A percentile compares a stretch with the other conserved stretches of the same genome.
phyloP scores from a whole-genome alignment of 2,113 vertebrate genomes.

The Orycteropus afer region DNA sequence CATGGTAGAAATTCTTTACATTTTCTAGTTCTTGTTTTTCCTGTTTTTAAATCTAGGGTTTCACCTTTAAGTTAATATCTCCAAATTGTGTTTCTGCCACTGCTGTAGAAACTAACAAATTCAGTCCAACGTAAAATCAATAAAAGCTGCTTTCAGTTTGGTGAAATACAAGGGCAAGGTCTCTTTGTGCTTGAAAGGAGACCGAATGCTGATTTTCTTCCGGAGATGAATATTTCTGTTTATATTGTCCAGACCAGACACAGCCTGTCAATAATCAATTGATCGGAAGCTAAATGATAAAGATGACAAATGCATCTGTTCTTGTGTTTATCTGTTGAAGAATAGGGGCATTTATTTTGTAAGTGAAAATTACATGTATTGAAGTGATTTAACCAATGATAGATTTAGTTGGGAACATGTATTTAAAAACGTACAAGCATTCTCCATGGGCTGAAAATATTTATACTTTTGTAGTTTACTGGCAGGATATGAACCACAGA shows the following conservation, averaged over 20 bases:
- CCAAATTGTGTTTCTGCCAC: constrained; percentile 60
- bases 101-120: constrained; percentile 56
- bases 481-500: background rate
- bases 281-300: constrained; percentile 48
- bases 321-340: background rate
- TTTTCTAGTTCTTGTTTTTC: background rate
- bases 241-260: constrained; percentile 51
- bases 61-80: background rate
- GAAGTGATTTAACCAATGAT: constrained; percentile 51
- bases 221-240: constrained; percentile 65
- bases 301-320: background rate
- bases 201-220: constrained; percentile 44
- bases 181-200: constrained; percentile 56
- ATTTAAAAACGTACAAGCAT: constrained; percentile 44
- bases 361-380: constrained; percentile 48
- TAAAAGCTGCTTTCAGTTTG: constrained; percentile 53
- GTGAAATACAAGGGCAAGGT: constrained; percentile 62
- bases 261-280: constrained; percentile 56
- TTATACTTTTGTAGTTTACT: constrained; percentile 28
- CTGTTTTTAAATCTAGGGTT: constrained; percentile 53
- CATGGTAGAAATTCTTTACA: background rate
- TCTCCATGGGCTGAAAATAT: constrained; percentile 54
- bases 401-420: constrained; percentile 12
- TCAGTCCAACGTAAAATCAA: constrained; percentile 56
- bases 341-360: constrained; percentile 44